Evolutionary conservation across 2,888 invertebrate species (phyloP).

Genomic region (Stenurella melanura): DNA sequence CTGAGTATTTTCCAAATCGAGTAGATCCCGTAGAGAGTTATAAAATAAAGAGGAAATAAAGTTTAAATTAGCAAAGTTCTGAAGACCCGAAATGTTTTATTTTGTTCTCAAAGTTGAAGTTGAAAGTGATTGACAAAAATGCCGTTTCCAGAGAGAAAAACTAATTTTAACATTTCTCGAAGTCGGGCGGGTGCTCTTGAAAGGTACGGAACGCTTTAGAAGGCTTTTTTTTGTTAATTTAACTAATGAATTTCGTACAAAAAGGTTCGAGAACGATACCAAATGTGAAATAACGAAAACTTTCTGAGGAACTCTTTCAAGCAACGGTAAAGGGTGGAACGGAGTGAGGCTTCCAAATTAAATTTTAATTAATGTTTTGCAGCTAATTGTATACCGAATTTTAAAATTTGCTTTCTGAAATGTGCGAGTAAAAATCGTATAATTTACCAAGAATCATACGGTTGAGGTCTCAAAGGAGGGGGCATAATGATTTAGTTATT

Average conservation of each 20-base stretch:
- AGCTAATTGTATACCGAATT: not conserved
- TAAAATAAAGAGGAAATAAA: slow-evolving; percentile 29
- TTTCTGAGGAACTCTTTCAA: not conserved
- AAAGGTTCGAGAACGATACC: slow-evolving; percentile 8
- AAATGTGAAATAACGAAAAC: slow-evolving; percentile 1
- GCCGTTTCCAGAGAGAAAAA: slow-evolving; percentile 35
- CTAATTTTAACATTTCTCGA: slow-evolving; percentile 34
- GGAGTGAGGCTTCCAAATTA: not conserved
- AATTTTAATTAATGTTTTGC: slow-evolving; percentile 8
- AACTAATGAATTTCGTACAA: slow-evolving; percentile 17
- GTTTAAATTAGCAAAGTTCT: slow-evolving; percentile 37
- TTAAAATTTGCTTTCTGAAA: too few species aligned
- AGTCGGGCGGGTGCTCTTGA: slow-evolving; percentile 17
- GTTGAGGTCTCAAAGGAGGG: too few species aligned
- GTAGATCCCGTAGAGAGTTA: not conserved
- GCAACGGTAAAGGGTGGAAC: not conserved
- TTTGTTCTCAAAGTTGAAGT: slow-evolving; percentile 10
- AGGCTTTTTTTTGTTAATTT: slow-evolving; percentile 29
- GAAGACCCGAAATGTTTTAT: slow-evolving; percentile 28
- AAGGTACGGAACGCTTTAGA: not conserved
- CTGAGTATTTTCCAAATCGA: not conserved
- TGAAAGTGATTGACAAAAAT: slow-evolving; percentile 34
- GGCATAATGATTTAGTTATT: too few species aligned
- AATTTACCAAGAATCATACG: too few species aligned
- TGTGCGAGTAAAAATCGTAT: too few species aligned